These are phyloP conservation scores for Coenobita brevimanus DNA, from an alignment of 1,140 invertebrate species.

Conservation along the genomic window DNA sequence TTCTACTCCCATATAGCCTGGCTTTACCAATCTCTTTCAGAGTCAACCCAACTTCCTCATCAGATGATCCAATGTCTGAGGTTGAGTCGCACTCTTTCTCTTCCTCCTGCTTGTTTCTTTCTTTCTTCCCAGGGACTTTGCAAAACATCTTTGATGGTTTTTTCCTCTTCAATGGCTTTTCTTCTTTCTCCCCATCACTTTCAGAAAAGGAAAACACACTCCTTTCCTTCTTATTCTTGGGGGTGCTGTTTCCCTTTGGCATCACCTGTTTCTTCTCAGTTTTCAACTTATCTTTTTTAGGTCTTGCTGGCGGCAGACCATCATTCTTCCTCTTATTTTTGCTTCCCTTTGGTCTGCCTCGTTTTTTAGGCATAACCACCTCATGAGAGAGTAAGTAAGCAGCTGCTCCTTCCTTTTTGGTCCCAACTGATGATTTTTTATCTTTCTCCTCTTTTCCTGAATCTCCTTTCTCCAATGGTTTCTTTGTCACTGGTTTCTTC, in stretches of 20 bases:
- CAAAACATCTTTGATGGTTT: slow-evolving; percentile 11
- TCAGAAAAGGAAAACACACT: slow-evolving; percentile 55
- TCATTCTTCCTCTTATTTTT: slow-evolving; percentile 67
- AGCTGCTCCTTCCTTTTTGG: slow-evolving; percentile 35
- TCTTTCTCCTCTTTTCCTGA: not conserved
- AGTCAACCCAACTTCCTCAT: slow-evolving; percentile 47
- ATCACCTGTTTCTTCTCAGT: not conserved
- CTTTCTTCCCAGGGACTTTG: slow-evolving; percentile 22
- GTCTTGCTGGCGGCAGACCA: slow-evolving; percentile 27
- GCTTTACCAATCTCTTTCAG: slow-evolving; percentile 41
- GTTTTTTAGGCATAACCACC: slow-evolving; percentile 44
- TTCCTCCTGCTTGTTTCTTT: slow-evolving; percentile 31
- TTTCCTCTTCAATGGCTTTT: slow-evolving; percentile 37
- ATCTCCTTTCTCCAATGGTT: not conserved
- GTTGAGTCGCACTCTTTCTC: slow-evolving; percentile 46
- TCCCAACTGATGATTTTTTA: not conserved
- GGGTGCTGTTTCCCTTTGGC: slow-evolving; percentile 31
- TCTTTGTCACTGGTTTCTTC: slow-evolving; percentile 25
- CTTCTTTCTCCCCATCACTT: slow-evolving; percentile 44
- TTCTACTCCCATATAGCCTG: slow-evolving; percentile 30
- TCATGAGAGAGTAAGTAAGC: not conserved
- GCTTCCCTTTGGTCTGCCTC: slow-evolving; percentile 66
- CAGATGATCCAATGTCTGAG: slow-evolving; percentile 48
- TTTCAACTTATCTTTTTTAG: slow-evolving; percentile 48
- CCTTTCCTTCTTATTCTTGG: slow-evolving; percentile 50